A percentile compares a stretch with the other conserved stretches of the same genome.
phyloP scores from a whole-genome alignment of 2,888 invertebrate genomes.

The Reticulitermes lucifugus region DNA sequence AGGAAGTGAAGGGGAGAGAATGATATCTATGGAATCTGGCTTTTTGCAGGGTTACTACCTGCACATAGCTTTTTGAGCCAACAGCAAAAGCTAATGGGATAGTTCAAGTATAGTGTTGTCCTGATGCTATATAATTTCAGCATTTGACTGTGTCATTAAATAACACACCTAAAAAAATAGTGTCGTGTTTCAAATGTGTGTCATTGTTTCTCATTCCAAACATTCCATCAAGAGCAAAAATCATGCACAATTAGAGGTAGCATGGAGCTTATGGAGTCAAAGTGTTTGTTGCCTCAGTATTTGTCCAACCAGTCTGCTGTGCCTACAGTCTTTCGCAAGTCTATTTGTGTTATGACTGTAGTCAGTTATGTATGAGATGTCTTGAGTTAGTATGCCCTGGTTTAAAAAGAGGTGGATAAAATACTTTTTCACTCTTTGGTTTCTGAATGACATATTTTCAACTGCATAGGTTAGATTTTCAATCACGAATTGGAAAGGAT shows the following conservation, averaged over 20 bases:
- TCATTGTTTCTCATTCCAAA: not conserved
- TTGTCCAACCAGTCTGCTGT: constrained; percentile 14
- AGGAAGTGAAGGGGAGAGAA: not conserved
- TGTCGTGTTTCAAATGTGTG: not conserved
- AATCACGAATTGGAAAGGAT: not conserved
- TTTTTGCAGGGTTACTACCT: not conserved
- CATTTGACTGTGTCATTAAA: too few species aligned
- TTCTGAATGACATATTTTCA: too few species aligned
- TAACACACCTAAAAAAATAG: not conserved
- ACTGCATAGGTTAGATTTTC: not conserved
- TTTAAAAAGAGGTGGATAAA: not conserved
- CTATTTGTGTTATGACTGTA: not conserved
- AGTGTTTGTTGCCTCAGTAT: not conserved
- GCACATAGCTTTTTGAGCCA: not conserved
- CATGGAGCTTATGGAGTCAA: not conserved
- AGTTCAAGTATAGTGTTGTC: not conserved
- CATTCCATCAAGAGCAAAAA: not conserved
- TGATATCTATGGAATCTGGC: not conserved
- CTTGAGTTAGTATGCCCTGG: not conserved
- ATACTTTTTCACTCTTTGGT: not conserved
- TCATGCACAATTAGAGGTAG: not conserved
- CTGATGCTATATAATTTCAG: too few species aligned
- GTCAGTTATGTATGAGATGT: not conserved
- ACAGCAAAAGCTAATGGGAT: not conserved
- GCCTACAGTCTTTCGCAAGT: not conserved